Evolutionary conservation across 2,113 vertebrate genomes (phyloP).

Genomic region (Malurus melanocephalus): DNA sequence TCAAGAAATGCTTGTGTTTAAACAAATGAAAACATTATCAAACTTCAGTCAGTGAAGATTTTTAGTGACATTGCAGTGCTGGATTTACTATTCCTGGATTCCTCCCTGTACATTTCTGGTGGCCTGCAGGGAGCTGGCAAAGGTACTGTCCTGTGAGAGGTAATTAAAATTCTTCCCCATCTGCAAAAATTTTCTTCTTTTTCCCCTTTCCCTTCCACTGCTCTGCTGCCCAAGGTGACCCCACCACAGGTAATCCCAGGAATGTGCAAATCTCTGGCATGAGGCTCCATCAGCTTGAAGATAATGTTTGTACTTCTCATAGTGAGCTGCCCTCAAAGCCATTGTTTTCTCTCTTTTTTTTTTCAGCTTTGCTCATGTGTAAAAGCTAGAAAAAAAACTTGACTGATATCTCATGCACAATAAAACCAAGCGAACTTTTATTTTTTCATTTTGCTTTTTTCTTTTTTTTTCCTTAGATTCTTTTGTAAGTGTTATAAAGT

Average conservation of each 20-base stretch:
- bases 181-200: background rate
- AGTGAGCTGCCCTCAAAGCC: background rate
- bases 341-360: background rate
- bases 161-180: slow-evolving; percentile 12
- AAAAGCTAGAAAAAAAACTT: fast-evolving
- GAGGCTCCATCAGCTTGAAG: background rate
- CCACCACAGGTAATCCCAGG: background rate
- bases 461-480: fast-evolving
- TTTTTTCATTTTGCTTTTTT: fast-evolving
- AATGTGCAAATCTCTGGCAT: fast-evolving
- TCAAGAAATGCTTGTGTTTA: slow-evolving; percentile 13
- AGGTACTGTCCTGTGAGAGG: fast-evolving
- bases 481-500: background rate
- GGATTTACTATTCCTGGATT: background rate
- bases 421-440: background rate
- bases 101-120: background rate
- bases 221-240: background rate
- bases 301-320: background rate
- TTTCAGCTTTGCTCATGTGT: background rate
- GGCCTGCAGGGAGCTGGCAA: background rate
- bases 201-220: background rate
- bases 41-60: background rate
- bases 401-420: background rate
- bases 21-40: slow-evolving; percentile 41
- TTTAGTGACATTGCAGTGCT: background rate